These are phyloP conservation scores for Tamias sibiricus DNA, from an alignment of 2,113 vertebrate species.

Conservation along the genomic window DNA sequence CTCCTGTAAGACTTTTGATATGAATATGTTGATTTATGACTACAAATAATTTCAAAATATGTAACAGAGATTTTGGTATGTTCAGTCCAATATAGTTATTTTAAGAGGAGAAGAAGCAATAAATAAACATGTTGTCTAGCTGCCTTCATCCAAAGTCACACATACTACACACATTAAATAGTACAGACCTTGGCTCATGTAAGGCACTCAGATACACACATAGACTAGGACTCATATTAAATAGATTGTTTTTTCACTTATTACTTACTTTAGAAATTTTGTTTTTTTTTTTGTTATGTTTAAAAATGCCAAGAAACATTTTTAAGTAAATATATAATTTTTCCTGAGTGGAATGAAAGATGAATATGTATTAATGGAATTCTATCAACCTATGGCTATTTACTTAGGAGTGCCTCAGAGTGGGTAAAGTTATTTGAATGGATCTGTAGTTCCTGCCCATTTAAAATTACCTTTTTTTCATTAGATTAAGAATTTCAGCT, in stretches of 20 bases:
- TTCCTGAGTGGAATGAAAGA: not conserved
- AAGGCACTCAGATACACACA: not conserved
- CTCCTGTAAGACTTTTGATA: not conserved
- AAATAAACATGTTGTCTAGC: not conserved
- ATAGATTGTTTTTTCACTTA: not conserved
- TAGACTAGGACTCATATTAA: not conserved
- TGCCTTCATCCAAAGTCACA: conserved; percentile 22
- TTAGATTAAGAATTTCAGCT: not conserved
- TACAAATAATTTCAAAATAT: conserved; percentile 10
- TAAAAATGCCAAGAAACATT: not conserved
- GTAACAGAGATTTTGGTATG: not conserved
- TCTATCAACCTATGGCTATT: not conserved
- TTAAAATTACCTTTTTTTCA: not conserved
- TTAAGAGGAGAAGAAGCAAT: not conserved
- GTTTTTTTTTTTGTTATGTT: not conserved
- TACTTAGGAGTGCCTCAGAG: not conserved
- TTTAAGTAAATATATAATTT: not conserved
- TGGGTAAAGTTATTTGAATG: not conserved
- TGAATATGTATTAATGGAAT: not conserved
- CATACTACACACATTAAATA: not conserved
- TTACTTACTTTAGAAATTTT: not conserved
- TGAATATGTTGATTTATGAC: not conserved
- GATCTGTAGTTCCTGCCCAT: not conserved
- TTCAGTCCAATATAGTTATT: not conserved
- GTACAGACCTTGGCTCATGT: not conserved